Conservation (phyloP, 2,113 vertebrate genomes). For the Nicator chloris region DNA sequence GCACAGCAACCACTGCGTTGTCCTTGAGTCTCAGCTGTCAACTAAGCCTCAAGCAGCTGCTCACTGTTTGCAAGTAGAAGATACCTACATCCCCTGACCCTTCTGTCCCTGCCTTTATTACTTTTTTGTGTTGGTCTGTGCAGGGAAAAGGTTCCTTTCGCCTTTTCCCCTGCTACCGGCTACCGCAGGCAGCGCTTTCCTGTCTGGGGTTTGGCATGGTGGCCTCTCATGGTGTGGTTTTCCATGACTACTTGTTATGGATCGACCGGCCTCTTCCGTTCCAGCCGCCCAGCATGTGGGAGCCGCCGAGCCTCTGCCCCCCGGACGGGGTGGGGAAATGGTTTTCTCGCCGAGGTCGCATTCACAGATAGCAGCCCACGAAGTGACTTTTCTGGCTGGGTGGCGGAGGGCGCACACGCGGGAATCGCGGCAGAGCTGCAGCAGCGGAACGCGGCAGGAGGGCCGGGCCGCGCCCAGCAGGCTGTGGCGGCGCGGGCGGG, state of each 20-base stretch:
- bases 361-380: not conserved
- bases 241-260: rapidly evolving
- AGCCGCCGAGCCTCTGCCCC: rapidly evolving
- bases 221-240: not conserved
- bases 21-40: not conserved
- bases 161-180: too few relatives aligned
- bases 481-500: not conserved
- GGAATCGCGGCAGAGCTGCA: rapidly evolving
- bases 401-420: rapidly evolving
- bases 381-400: rapidly evolving
- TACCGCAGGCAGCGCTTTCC: not conserved
- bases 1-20: too few relatives aligned
- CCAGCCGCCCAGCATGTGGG: not conserved
- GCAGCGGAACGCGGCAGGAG: rapidly evolving
- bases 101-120: not conserved
- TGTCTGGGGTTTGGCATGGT: rapidly evolving
- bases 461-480: not conserved
- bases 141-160: not conserved
- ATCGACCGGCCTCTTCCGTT: too few relatives aligned
- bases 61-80: not conserved
- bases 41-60: not conserved
- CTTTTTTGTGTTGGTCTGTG: rapidly evolving
- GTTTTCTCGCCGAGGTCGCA: not conserved
- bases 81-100: rapidly evolving
- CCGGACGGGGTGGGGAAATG: rapidly evolving